Conservation (phyloP, 2,888 invertebrate genomes). For the Hypsopygia costalis region DNA sequence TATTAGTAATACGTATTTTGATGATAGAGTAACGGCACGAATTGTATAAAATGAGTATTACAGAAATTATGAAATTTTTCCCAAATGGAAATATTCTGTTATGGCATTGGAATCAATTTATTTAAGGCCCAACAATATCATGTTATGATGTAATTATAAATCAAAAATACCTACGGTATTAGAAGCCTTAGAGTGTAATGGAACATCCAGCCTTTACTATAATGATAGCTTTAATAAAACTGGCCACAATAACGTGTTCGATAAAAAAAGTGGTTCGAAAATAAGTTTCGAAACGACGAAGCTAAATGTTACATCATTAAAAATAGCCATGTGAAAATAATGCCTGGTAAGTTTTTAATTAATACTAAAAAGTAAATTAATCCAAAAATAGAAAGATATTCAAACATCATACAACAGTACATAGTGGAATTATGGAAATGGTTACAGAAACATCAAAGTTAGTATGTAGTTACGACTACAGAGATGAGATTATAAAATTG, state of each 20-base stretch:
- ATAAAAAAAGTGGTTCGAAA: slow-evolving; percentile 44
- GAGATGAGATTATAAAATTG: slow-evolving; percentile 76
- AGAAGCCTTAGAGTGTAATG: slow-evolving; percentile 39
- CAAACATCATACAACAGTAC: slow-evolving; percentile 46
- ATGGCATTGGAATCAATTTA: slow-evolving; percentile 17
- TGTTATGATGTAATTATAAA: slow-evolving; percentile 2
- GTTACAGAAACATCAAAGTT: slow-evolving; percentile 53
- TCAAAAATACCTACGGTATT: slow-evolving; percentile 18
- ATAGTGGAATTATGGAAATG: slow-evolving; percentile 56
- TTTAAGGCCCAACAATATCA: slow-evolving; percentile 4
- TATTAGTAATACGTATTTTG: not conserved
- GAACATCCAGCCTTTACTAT: slow-evolving; percentile 59
- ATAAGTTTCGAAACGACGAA: slow-evolving; percentile 46
- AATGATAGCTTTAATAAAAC: slow-evolving; percentile 70
- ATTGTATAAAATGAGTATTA: slow-evolving; percentile 54
- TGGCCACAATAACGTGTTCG: slow-evolving; percentile 71
- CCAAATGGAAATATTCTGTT: slow-evolving; percentile 16
- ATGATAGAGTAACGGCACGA: slow-evolving; percentile 11
- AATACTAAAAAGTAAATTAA: slow-evolving; percentile 61
- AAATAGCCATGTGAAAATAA: slow-evolving; percentile 40
- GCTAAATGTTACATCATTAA: slow-evolving; percentile 26
- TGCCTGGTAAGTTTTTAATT: slow-evolving; percentile 52
- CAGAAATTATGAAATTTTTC: slow-evolving; percentile 25
- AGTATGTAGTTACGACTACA: slow-evolving; percentile 45
- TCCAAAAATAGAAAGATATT: slow-evolving; percentile 64